Conservation (phyloP, 2,797 vertebrate species). For the Prunella strophiata region DNA sequence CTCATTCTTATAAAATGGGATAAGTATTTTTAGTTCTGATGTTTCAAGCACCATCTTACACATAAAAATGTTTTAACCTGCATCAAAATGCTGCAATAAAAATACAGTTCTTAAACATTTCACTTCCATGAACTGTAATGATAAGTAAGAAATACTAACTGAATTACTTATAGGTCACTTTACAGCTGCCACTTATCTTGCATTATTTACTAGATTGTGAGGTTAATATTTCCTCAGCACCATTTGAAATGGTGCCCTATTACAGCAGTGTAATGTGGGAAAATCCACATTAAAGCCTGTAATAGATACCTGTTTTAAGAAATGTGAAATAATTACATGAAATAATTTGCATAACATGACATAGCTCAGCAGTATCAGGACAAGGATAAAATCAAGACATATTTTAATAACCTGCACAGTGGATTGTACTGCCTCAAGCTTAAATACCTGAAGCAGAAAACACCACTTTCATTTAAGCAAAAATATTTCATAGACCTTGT, state of each 20-base stretch:
- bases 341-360: not conserved
- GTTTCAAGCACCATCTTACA: not conserved
- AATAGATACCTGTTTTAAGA: not conserved
- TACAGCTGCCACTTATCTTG: not conserved
- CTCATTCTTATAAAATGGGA: not conserved
- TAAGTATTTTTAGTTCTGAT: not conserved
- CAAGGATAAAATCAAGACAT: not conserved
- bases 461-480: not conserved
- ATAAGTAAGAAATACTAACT: not conserved
- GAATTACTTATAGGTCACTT: not conserved
- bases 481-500: not conserved
- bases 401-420: not conserved
- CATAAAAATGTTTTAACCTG: not conserved
- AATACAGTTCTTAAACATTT: not conserved
- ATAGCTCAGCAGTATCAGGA: not conserved
- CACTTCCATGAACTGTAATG: not conserved
- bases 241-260: not conserved
- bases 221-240: not conserved
- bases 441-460: conserved; percentile 13
- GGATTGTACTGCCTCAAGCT: not conserved
- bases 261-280: not conserved
- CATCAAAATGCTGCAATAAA: not conserved
- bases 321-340: not conserved
- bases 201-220: not conserved
- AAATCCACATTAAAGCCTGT: not conserved